phyloP scores from a whole-genome alignment of 2,113 vertebrate species.

The Phaetusa simplex region DNA sequence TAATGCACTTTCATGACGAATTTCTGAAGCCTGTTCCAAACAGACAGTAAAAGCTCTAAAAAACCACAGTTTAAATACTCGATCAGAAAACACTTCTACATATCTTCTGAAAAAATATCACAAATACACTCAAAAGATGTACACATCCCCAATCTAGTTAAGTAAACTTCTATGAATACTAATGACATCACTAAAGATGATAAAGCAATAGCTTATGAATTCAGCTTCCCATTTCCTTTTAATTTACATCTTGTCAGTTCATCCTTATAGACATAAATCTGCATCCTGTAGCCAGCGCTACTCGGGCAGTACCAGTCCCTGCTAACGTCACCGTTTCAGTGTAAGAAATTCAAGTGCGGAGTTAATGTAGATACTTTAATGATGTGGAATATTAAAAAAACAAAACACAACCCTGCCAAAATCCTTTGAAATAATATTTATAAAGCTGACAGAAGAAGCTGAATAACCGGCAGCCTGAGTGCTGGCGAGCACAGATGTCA shows the following conservation, averaged over 20 bases:
- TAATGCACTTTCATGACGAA: not conserved
- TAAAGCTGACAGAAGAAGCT: not conserved
- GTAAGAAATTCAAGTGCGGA: not conserved
- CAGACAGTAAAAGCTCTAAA: not conserved
- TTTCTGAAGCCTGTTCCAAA: not conserved
- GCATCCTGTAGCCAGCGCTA: rapidly evolving
- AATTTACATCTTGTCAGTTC: not conserved
- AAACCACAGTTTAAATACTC: not conserved
- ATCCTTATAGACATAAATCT: too few species aligned
- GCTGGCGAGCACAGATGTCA: not conserved
- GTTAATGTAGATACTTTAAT: not conserved
- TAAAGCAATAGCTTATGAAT: not conserved
- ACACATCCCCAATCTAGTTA: not conserved
- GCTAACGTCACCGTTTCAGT: not conserved
- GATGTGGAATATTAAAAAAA: not conserved
- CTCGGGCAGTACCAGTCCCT: not conserved
- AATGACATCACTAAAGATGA: not conserved
- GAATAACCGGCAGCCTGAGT: not conserved
- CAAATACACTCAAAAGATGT: not conserved
- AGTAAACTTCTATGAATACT: not conserved
- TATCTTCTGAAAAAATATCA: not conserved
- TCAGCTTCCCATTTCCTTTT: not conserved
- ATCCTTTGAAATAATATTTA: not conserved
- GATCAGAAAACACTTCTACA: not conserved
- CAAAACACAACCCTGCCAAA: not conserved